Base-by-base conservation (phyloP, 2,797 vertebrate genomes). In the Sternarchorhynchus goeldii region DNA sequence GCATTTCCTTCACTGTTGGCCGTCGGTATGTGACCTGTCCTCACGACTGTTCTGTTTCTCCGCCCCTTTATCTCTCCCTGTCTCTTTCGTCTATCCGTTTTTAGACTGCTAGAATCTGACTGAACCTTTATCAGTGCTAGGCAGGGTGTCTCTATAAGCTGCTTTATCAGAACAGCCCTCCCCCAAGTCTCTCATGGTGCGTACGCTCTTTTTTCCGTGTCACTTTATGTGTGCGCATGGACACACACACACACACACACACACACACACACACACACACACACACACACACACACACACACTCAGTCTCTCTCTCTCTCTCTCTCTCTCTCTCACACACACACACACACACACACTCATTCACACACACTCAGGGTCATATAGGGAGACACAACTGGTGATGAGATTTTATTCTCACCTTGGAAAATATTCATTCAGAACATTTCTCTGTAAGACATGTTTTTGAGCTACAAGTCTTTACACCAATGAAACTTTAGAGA, bases 11-110 rank as follows among this genome's bases (percentile, higher is more conserved):
- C 12, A 4, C 60, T n/a, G 58, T 56, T 16, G 21, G 31, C 36
- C 20, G 16, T 53, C 39, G 39, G 64, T 41, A 74, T 74, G 70
- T 55, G 20, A 39, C n/a, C 29, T 64, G 63, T 20, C 39, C 65
- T 50, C 45, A 12, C 45, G 12, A 14, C 45, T 50, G 45, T 50
- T 50, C 17, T 75, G 36, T 41, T 50, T 88, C 89, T 85, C 85
- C 84, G 77, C 79, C 29, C 79, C 66, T 79, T 77, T 85, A 82
- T 81, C 85, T 74, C 81, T 72, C 78, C 78, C 80, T 84, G 81
- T 31, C 74, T 41, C 73, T 67, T 84, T 69, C 80, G 85, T 83
- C 77, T 69, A 31, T 73, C 78, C 75, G 78, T 80, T 80, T 83
- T 83, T 80, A 79, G 81, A 68, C 70, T 80, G 78, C 55, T 63